Evolutionary conservation across 2,113 vertebrate genomes (phyloP).

Genomic region (Astur gentilis): DNA sequence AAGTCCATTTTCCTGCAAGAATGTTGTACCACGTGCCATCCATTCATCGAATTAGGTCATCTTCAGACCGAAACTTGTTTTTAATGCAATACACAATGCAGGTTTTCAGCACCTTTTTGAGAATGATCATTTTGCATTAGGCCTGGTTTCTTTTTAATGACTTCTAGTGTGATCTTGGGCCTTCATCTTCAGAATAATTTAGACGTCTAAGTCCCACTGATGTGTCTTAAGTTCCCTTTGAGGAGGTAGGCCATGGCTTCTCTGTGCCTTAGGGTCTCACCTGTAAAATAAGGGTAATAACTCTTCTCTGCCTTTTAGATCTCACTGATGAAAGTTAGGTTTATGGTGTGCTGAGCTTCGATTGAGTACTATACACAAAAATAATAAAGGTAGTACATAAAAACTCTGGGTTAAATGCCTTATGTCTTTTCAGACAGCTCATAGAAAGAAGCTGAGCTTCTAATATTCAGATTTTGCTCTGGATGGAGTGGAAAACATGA

Average conservation of each 20-base stretch:
- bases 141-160: neutral
- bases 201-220: neutral
- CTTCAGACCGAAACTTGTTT: neutral
- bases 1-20: neutral
- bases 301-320: neutral
- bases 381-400: neutral
- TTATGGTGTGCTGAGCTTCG: neutral
- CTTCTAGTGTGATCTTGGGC: neutral
- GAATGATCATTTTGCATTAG: neutral
- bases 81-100: neutral
- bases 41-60: neutral
- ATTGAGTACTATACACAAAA: neutral
- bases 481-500: conserved; percentile 6
- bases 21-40: neutral
- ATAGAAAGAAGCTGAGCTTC: neutral
- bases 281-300: neutral
- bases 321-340: neutral
- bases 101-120: neutral
- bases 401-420: neutral
- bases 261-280: neutral
- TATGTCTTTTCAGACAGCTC: neutral
- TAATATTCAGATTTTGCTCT: neutral
- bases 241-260: neutral
- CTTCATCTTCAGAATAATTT: neutral
- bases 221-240: neutral